Evolutionary conservation across 2,113 vertebrate genomes (phyloP).

Genomic region (Andinoacara biseriatus): DNA sequence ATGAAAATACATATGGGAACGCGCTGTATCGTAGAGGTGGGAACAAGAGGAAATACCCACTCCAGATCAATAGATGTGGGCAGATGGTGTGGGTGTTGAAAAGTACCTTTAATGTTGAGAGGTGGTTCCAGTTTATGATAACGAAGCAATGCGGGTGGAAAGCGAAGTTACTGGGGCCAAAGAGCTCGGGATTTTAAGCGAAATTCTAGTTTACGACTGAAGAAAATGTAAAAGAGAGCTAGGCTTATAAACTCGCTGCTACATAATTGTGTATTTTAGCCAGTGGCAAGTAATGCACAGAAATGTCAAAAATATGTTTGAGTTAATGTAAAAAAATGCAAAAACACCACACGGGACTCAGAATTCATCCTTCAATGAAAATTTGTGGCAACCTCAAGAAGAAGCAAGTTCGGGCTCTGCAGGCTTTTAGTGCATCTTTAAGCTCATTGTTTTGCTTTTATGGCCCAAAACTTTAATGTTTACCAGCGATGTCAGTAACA

Average conservation of each 20-base stretch:
- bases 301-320: not conserved
- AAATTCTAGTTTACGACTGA: not conserved
- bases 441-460: conserved; percentile 9
- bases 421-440: not conserved
- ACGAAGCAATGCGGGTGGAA: conserved; percentile 10
- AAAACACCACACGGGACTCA: too few relatives aligned
- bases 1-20: conserved; percentile 11
- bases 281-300: too few relatives aligned
- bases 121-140: conserved; percentile 24
- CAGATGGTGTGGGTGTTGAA: conserved; percentile 58
- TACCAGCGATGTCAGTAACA: not conserved
- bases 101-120: conserved; percentile 45
- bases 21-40: not conserved
- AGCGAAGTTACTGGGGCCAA: not conserved
- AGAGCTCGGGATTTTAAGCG: conserved; percentile 7
- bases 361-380: not conserved
- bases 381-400: not conserved
- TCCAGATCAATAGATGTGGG: conserved; percentile 53
- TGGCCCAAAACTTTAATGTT: not conserved
- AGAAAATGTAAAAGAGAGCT: not conserved
- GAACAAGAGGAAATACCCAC: conserved; percentile 40
- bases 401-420: too few relatives aligned
- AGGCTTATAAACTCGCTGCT: not conserved
- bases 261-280: too few relatives aligned
- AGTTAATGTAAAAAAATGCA: not conserved